These are phyloP conservation scores for Cladorhizidae sp. DNA, from an alignment of 37 sponge, comb jelly and placozoan species.

Conservation along the genomic window DNA sequence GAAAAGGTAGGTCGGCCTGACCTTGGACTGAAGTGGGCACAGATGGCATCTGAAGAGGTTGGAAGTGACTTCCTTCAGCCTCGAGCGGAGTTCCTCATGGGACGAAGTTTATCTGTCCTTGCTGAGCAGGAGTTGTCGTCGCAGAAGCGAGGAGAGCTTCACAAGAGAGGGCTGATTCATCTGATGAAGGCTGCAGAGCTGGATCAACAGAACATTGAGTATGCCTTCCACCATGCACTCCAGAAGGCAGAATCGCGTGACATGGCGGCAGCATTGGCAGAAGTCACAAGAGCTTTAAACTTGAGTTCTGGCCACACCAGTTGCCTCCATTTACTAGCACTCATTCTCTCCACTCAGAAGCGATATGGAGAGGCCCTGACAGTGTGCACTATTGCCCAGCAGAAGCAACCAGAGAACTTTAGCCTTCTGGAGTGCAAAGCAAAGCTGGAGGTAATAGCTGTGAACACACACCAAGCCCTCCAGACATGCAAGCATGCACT, in stretches of 20 bases:
- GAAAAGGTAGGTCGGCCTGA: slow-evolving; percentile 32
- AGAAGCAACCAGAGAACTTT: slow-evolving; percentile 61
- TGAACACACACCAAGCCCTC: slow-evolving; percentile 39
- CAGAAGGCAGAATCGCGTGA: slow-evolving; percentile 47
- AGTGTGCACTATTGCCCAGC: slow-evolving; percentile 56
- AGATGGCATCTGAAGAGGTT: not conserved
- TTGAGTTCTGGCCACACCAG: slow-evolving; percentile 48
- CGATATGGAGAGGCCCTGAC: slow-evolving; percentile 50
- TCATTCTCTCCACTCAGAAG: slow-evolving; percentile 56
- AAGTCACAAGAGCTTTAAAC: slow-evolving; percentile 42
- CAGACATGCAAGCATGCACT: slow-evolving; percentile 59
- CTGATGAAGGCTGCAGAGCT: slow-evolving; percentile 28
- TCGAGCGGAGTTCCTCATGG: slow-evolving; percentile 23
- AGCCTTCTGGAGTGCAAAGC: slow-evolving; percentile 49
- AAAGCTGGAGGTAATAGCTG: slow-evolving; percentile 27
- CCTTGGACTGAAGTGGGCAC: slow-evolving; percentile 47
- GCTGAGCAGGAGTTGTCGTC: slow-evolving; percentile 34
- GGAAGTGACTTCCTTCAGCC: slow-evolving; percentile 49
- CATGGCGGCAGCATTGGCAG: slow-evolving; percentile 26
- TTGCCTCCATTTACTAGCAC: slow-evolving; percentile 58
- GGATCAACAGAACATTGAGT: slow-evolving; percentile 38
- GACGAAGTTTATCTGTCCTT: slow-evolving; percentile 24
- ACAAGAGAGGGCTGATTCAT: slow-evolving; percentile 27
- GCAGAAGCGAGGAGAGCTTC: slow-evolving; percentile 37
- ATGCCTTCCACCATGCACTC: slow-evolving; percentile 47